Evolutionary conservation across 2,797 vertebrate genomes (phyloP).

Genomic region (Aphelocoma californica): DNA sequence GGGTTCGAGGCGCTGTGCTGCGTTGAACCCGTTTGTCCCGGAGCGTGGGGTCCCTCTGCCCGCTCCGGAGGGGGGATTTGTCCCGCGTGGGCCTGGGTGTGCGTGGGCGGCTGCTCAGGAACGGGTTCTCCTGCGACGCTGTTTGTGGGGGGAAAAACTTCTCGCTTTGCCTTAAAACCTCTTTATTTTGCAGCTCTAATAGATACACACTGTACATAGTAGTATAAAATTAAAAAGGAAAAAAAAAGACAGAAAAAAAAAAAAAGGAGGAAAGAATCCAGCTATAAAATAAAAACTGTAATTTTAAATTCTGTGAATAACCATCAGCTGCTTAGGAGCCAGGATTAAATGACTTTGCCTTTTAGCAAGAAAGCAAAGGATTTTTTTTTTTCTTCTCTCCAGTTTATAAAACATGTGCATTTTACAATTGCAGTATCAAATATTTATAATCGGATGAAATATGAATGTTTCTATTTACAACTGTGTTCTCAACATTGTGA

Average conservation of each 20-base stretch:
- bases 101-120: neutral
- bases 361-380: constrained; percentile 67
- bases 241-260: neutral
- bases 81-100: neutral
- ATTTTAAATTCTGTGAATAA: constrained; percentile 72
- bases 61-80: neutral
- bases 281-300: constrained; percentile 61
- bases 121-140: neutral
- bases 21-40: neutral
- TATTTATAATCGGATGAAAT: constrained; percentile 79
- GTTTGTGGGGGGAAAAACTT: neutral
- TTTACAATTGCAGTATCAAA: constrained; percentile 74
- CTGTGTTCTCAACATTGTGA: constrained; percentile 75
- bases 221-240: neutral
- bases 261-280: neutral
- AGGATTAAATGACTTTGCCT: constrained; percentile 60
- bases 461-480: constrained; percentile 78
- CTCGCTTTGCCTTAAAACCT: constrained; percentile 79
- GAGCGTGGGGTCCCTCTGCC: neutral
- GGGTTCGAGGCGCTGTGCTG: neutral
- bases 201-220: constrained; percentile 61
- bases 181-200: constrained; percentile 62
- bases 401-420: constrained; percentile 70
- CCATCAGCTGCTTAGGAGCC: constrained; percentile 66
- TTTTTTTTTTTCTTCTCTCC: constrained; percentile 20